Evolutionary conservation across 2,797 vertebrate genomes (phyloP).

Genomic region (Molossus molossus): DNA sequence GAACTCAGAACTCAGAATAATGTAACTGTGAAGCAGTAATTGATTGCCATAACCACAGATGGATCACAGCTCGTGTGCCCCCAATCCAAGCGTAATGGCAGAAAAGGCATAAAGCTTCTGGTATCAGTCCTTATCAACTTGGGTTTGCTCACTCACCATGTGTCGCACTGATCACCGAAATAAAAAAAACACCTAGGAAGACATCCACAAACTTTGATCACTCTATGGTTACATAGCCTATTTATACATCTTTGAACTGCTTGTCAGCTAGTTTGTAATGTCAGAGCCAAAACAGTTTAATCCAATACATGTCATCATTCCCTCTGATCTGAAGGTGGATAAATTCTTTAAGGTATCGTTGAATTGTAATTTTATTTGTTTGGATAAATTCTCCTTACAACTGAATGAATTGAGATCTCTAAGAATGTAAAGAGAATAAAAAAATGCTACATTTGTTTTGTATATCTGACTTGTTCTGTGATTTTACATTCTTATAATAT

Average conservation of each 20-base stretch:
- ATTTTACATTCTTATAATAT: not conserved
- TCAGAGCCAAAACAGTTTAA: not conserved
- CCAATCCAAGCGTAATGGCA: not conserved
- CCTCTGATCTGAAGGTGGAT: not conserved
- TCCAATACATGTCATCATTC: not conserved
- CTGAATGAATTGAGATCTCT: not conserved
- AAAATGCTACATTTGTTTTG: not conserved
- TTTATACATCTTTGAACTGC: not conserved
- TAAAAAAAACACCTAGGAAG: not conserved
- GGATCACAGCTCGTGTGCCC: not conserved
- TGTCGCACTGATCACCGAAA: not conserved
- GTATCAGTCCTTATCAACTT: not conserved
- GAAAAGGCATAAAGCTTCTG: not conserved
- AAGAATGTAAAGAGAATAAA: slow-evolving; percentile 7
- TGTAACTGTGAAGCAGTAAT: too few relatives aligned
- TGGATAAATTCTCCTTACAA: not conserved
- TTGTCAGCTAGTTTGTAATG: not conserved
- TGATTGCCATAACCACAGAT: not conserved
- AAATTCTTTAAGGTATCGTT: not conserved
- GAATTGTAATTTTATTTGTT: not conserved
- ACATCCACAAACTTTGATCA: not conserved
- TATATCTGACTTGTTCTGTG: not conserved
- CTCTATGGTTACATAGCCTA: not conserved
- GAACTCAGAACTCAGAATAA: not conserved
- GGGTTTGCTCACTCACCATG: rapidly evolving